phyloP scores from a whole-genome alignment of 2,113 vertebrate genomes.

The Macrotis lagotis region DNA sequence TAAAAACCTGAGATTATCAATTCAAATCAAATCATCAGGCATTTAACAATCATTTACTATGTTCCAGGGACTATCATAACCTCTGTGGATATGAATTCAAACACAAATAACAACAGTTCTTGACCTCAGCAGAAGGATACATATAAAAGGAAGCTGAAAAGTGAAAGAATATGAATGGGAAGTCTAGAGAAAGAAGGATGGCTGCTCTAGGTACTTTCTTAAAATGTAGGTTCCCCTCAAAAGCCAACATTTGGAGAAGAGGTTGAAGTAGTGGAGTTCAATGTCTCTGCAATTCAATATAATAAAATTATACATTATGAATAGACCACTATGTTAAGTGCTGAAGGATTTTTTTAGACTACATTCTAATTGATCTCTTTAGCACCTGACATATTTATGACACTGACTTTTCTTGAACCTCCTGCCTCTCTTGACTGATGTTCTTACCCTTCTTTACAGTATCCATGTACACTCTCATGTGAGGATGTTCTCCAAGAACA shows the following conservation, averaged over 20 bases:
- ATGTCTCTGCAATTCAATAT: neutral
- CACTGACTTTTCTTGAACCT: neutral
- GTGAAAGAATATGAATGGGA: neutral
- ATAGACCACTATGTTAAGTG: neutral
- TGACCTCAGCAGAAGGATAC: neutral
- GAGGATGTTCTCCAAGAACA: neutral
- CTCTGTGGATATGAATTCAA: neutral
- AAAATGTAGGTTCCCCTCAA: neutral
- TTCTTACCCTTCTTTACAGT: neutral
- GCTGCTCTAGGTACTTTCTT: neutral
- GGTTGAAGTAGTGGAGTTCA: neutral
- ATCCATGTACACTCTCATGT: neutral
- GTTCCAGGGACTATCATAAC: neutral
- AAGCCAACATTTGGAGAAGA: neutral
- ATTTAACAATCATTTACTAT: neutral
- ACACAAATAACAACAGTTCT: neutral
- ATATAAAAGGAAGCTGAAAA: neutral
- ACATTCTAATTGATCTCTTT: neutral
- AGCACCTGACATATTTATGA: neutral
- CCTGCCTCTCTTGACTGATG: neutral
- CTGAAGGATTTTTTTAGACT: neutral
- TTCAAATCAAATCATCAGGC: neutral
- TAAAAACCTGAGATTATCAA: neutral
- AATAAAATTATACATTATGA: neutral
- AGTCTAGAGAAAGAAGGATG: neutral